phyloP scores from a whole-genome alignment of 2,113 vertebrate genomes.

The Macrotis lagotis region DNA sequence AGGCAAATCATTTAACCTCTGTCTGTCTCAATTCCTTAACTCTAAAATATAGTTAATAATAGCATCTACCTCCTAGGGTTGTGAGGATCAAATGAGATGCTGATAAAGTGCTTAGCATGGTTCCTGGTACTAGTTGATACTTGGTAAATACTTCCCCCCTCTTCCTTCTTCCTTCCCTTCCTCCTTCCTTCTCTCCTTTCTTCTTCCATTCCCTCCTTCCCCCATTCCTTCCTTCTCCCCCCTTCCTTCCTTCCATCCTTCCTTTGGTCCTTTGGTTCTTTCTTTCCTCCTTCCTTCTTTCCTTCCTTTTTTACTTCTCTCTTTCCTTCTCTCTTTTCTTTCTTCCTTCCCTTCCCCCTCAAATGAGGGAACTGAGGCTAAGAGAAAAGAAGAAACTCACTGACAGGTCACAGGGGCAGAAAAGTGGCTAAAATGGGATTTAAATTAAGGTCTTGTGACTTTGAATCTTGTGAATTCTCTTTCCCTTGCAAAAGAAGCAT shows the following conservation, averaged over 20 bases:
- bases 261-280: too few relatives aligned
- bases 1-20: neutral
- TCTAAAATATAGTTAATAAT: neutral
- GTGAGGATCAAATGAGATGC: neutral
- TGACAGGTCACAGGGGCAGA: neutral
- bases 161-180: too few relatives aligned
- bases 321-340: too few relatives aligned
- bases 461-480: neutral
- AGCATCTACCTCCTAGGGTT: neutral
- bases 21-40: neutral
- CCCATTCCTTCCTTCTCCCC: too few relatives aligned
- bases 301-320: neutral
- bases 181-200: too few relatives aligned
- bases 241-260: too few relatives aligned
- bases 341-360: too few relatives aligned
- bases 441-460: neutral
- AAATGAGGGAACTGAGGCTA: neutral
- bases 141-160: neutral
- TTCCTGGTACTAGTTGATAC: neutral
- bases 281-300: too few relatives aligned
- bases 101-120: neutral
- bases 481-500: neutral
- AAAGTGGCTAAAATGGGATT: neutral
- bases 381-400: neutral
- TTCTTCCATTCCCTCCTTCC: too few relatives aligned